Evolutionary conservation across 2,113 vertebrate genomes (phyloP), one percentile per base, ranked within the genome.

Genomic region (Mustela lutreola): DNA sequence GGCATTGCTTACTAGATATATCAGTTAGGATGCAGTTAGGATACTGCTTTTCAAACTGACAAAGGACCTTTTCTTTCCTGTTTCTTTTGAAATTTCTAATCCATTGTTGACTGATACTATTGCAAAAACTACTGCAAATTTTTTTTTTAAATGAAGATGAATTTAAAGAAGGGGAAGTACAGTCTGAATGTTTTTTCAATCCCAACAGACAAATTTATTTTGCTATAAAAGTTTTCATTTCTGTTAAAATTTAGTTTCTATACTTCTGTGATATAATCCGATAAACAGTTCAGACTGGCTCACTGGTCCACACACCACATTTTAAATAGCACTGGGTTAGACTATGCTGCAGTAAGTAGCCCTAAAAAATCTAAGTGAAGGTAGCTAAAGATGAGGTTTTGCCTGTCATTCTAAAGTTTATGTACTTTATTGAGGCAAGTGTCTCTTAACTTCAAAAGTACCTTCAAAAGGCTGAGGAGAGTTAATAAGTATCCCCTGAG

Each of bases 381-480:
- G 75, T 76, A 45, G 56, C 70, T 88, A 80, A 96, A 88, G 24
- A 56, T 94, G 73, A 82, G 24, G 1, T 84, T 21, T 93, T 67
- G 7, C 28, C 11, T 31, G 62, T 56, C 36, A 15, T 78, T 12
- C 48, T 91, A 22, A 89, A 78, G 50, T 33, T 89, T 78, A 76
- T 81, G 9, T 70, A 81, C 42, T 86, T 65, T 82, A 89, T 67
- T 76, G 92, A 95, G 33, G 42, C 26, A 89, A 88, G 33, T 19
- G 24, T 87, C 92, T 89, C 50, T 89, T 84, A 95, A 91, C 39
- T 95, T 97, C 75, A 83, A 48, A 58, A 62, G 22, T 82, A 88
- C 65, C 94, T 75, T 53, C 81, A 97, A 88, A 53, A 53, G 50
- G 48, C 28, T 82, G 78, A 76, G 48, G 80, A 92, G 80, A 56